Percentiles rank a stretch among this genome's conserved stretches.
Evolutionary conservation across 2,888 invertebrate species (phyloP).

Genomic region (Patella ulyssiponensis): DNA sequence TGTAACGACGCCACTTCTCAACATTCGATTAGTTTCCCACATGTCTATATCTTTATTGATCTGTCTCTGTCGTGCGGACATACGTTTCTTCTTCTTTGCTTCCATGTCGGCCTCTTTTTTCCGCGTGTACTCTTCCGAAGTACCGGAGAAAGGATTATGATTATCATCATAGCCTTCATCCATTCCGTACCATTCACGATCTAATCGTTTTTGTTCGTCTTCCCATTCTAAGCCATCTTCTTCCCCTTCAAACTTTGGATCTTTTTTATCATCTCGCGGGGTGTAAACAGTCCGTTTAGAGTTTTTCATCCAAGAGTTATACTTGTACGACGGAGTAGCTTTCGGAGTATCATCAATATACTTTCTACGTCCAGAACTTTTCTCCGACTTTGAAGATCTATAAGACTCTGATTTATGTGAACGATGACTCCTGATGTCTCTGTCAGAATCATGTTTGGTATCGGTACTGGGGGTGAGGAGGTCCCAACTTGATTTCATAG

Average conservation of each 20-base stretch:
- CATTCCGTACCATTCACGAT: constrained; percentile 97
- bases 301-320: constrained; percentile 81
- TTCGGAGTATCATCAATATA: constrained; percentile 78
- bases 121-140: constrained; percentile 91
- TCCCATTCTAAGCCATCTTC: constrained; percentile 76
- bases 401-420: not conserved
- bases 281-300: constrained; percentile 76
- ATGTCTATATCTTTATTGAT: constrained; percentile 98
- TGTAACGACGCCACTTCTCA: constrained; percentile 90
- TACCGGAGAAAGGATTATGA: constrained; percentile 88
- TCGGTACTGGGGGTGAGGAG: constrained; percentile 83
- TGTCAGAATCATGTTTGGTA: constrained; percentile 12
- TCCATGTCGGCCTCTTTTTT: constrained; percentile 94
- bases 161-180: constrained; percentile 86
- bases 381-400: constrained; percentile 15
- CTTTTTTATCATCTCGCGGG: constrained; percentile 54
- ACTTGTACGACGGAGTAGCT: constrained; percentile 90
- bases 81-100: constrained; percentile 88
- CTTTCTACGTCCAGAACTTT: constrained; percentile 25
- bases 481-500: constrained; percentile 86
- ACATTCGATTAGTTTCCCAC: constrained; percentile 98
- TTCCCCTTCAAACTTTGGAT: constrained; percentile 71
- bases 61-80: constrained; percentile 96
- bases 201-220: constrained; percentile 74
- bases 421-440: constrained; percentile 6